Evolutionary conservation across 2,113 vertebrate species (phyloP), one percentile per base, ranked within the genome.

Genomic region (Alethe castanea): DNA sequence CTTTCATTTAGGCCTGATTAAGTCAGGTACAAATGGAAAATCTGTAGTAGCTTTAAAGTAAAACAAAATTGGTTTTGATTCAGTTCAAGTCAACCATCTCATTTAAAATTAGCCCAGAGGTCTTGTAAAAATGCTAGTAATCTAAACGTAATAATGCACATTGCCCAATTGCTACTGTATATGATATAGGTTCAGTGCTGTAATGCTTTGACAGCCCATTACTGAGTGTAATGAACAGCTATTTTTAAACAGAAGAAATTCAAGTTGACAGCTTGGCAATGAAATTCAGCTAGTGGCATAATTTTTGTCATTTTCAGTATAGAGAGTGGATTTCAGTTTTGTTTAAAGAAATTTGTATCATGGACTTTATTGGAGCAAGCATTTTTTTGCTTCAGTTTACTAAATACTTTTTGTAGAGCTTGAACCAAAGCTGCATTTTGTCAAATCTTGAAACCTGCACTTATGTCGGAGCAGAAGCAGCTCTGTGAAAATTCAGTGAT

Each of bases 151-250:
- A 97, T 98, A 98, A 98, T 98, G 97, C 97, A 97, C 98, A 98
- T 98, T 98, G 98, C 98, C 98, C 98, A 98, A 97, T 99, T 98
- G 98, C 98, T 98, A 98, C 97, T 97, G 96, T 98, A 97, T 97
- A 97, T 98, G 98, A 98, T 99, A 98, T 92, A 98, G 98, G 98
- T 98, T 98, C 97, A 97, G 97, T 98, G 97, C 98, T 92, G 86
- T 92, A 97, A 79, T 97, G 97, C 98, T 98, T 98, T 99, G 98
- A 98, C 98, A 98, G 98, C 97, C 98, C 97, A 98, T 98, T 98
- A 98, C 97, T 87, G 97, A 98, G 97, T 97, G 97, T 98, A 98
- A 98, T 98, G 98, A 98, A 97, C 98, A 98, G 97, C 97, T 98
- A 98, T 98, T 98, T 98, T 97, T 98, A 98, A 98, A 98, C 90